Percentiles rank a stretch among this genome's conserved stretches.
Evolutionary conservation across 1,140 invertebrate species (phyloP).

Genomic region (Cepaea nemoralis): DNA sequence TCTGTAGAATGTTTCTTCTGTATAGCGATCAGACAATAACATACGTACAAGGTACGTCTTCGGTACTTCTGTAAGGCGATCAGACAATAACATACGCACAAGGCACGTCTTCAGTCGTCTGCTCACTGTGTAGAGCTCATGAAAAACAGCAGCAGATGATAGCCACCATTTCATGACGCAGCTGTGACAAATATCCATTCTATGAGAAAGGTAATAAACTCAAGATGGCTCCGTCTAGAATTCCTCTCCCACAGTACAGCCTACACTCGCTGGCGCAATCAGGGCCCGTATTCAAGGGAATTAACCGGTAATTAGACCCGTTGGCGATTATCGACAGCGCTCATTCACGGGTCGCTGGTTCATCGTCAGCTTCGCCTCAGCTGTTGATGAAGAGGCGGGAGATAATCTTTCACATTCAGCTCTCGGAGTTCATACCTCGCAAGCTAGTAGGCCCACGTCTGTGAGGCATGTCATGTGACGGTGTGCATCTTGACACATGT

Average conservation of each 20-base stretch:
- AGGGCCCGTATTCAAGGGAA: conserved; percentile 6
- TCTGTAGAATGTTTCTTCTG: too few relatives aligned
- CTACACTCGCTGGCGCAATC: not conserved
- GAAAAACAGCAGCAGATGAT: too few relatives aligned
- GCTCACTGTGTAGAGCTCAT: too few relatives aligned
- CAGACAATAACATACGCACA: too few relatives aligned
- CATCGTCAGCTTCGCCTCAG: not conserved
- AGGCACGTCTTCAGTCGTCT: too few relatives aligned
- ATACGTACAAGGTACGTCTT: too few relatives aligned
- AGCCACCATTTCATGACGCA: too few relatives aligned
- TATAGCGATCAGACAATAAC: too few relatives aligned
- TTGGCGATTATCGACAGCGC: not conserved
- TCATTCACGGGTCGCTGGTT: not conserved
- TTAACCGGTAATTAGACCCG: conserved; percentile 5
- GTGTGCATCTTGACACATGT: not conserved
- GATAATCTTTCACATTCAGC: not conserved
- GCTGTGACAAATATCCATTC: too few relatives aligned
- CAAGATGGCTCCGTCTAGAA: not conserved
- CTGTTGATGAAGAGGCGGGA: not conserved
- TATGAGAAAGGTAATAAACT: too few relatives aligned
- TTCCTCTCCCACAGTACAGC: not conserved
- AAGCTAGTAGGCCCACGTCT: not conserved
- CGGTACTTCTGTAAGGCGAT: too few relatives aligned
- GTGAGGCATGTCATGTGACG: not conserved
- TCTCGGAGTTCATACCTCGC: not conserved